Evolutionary conservation across 2,888 invertebrate species (phyloP), one percentile per base, ranked within the genome.

Genomic region (Lysandra coridon): DNA sequence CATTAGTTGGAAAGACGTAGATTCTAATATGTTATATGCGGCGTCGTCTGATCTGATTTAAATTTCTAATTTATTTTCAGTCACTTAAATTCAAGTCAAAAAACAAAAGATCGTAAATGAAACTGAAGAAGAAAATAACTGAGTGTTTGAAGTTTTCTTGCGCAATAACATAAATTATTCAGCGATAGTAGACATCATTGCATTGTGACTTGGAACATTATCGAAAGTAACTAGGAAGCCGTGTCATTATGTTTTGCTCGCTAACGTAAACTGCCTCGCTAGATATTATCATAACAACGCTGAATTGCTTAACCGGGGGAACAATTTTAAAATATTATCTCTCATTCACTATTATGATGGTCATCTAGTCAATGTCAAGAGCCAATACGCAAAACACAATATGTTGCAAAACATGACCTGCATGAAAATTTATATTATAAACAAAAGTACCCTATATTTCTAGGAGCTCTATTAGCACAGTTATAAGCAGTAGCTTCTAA

Each of bases 191-290:
- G 87, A 86, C 83, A 85, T 87, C 82, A 84, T 86, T 85, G 84
- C 86, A 85, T 85, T 85, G 85, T 85, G 85, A 83, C 82, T 60
- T 14, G 75, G 74, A 30, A 40, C 73, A 74, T 79, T 79, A 53
- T 79, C 62, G 78, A 40, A 62, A 78, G 64, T 78, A 78, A 64
- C 23, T 23, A 89, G 88, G 89, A 89, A 91, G 89, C 86, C 85
- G 83, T 84, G 80, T 86, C 87, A 89, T 91, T 90, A 90, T 90
- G 87, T 87, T 87, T 87, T 84, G 83, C 84, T 78, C 80, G 84
- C 84, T 83, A 89, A 88, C 86, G 87, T 90, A 89, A 90, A 89
- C 89, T 73, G 57, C 57, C 84, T 81, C 83, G 81, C 79, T 33
- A 76, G 49, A 78, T 85, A 84, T 86, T 86, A 85, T 85, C 83